Percentiles rank a stretch among this genome's conserved stretches.
Evolutionary conservation across 2,797 vertebrate genomes (phyloP).

Genomic region (Danio jaintianensis): DNA sequence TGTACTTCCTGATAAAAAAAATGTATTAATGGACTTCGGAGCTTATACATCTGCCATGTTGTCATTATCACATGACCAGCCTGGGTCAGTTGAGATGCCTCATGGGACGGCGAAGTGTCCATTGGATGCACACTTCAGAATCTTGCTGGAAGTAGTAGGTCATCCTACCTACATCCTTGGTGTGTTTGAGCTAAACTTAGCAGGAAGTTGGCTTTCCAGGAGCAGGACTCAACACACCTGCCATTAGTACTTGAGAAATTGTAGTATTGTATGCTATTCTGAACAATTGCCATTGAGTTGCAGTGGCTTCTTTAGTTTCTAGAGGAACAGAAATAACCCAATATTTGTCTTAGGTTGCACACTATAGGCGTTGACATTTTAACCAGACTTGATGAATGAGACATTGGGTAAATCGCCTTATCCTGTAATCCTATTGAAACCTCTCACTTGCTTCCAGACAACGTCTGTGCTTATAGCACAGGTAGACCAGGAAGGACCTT

Average conservation of each 20-base stretch:
- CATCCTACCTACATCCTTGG: too few species aligned
- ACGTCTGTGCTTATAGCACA: conserved; percentile 2
- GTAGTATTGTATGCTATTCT: neutral
- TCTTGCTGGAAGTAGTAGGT: too few species aligned
- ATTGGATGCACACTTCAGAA: too few species aligned
- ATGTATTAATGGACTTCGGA: too few species aligned
- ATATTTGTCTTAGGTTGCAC: conserved; percentile 21
- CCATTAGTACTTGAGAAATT: neutral
- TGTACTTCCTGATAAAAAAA: too few species aligned
- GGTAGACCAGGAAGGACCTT: conserved; percentile 3
- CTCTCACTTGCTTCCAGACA: conserved; percentile 30
- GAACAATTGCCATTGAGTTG: neutral
- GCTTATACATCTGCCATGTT: too few species aligned
- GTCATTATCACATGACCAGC: too few species aligned
- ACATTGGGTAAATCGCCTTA: conserved; percentile 31
- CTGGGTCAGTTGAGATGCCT: too few species aligned
- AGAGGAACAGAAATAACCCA: neutral
- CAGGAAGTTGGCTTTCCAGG: neutral
- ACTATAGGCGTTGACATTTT: conserved; percentile 17
- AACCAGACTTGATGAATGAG: conserved; percentile 41
- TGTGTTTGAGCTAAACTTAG: neutral
- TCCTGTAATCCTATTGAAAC: conserved; percentile 51
- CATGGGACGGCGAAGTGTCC: too few species aligned
- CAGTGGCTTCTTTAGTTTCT: neutral
- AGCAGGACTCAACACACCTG: neutral